A percentile compares a stretch with the other conserved stretches of the same genome.
Conservation (phyloP, 2,797 vertebrate genomes). For the Gadopsis bispinosus region DNA sequence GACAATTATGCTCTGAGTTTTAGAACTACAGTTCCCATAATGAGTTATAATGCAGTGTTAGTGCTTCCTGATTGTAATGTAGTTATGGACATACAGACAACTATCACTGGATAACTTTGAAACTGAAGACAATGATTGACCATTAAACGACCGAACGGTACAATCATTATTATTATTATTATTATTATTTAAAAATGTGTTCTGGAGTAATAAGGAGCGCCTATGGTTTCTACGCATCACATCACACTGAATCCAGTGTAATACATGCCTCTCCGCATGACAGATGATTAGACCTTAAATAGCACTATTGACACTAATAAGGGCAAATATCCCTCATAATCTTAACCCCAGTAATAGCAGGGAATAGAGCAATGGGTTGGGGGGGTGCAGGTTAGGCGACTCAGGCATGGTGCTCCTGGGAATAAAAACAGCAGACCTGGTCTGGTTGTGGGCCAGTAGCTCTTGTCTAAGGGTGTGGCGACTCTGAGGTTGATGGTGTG, state of each 20-base stretch:
- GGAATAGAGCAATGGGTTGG: constrained; percentile 32
- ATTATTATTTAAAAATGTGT: background rate
- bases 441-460: constrained; percentile 22
- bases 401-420: constrained; percentile 37
- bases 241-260: constrained; percentile 37
- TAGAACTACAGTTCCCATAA: background rate
- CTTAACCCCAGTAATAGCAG: constrained; percentile 75
- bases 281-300: constrained; percentile 77
- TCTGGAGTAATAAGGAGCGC: too few relatives aligned
- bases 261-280: constrained; percentile 48
- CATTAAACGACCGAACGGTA: too few relatives aligned
- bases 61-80: background rate
- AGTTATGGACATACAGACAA: background rate
- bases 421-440: constrained; percentile 35
- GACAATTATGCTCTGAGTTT: background rate
- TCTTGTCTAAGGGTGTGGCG: constrained; percentile 44
- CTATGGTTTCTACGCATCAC: too few relatives aligned
- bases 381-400: constrained; percentile 38
- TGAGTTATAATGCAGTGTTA: too few relatives aligned
- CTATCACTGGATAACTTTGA: background rate
- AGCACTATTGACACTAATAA: constrained; percentile 81
- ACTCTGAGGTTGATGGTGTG: constrained; percentile 47
- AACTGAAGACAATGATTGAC: background rate
- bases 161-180: too few relatives aligned
- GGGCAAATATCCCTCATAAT: constrained; percentile 83